Evolutionary conservation across 2,888 invertebrate genomes (phyloP), one percentile per base, ranked within the genome.

Genomic region (Eristalis arbustorum): DNA sequence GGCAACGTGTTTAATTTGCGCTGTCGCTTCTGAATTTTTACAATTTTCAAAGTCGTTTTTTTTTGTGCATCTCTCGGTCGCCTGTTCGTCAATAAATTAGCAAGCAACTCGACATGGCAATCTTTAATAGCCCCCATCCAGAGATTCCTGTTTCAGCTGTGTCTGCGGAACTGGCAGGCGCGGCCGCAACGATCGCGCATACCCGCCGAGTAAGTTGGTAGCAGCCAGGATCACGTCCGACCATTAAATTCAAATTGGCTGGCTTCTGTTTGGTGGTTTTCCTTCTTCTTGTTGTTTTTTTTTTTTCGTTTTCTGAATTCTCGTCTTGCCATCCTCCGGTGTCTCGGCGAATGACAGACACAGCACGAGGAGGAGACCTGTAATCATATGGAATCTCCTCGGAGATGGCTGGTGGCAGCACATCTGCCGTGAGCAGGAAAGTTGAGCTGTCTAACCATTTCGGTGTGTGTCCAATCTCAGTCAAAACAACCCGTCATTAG

Each of bases 401-500:
- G 49, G 40, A 18, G 56, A 67, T 71, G 74, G 25, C 61, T 66
- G 77, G 66, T 61, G 64, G 73, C 69, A 14, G 59, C 5, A 74
- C 85, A 87, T 78, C 82, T 83, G 74, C 82, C 74, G 74, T 72
- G 34, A 61, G 71, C 56, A 71, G 67, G 28, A 42, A 49, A 59
- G 73, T 71, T 79, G 49, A 76, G 75, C 78, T 79, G 87, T 83
- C 79, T 87, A 49, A 74, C 87, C 85, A 85, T 85, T 81, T 87
- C 75, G 42, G 75, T 79, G 49, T 18, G 57, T 79, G 87, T 79
- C 78, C 82, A 56, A 83, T 79, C 83, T 83, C 83, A 87, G 87
- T 87, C 87, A 83, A 87, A 87, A 87, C 87, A 87, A 83, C 87
- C 83, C 56, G 68, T 87, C 78, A 87, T 87, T 87, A 83, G 68